phyloP scores from a whole-genome alignment of 92 coral and sea anemone species.

The Paramuricea clavata region DNA sequence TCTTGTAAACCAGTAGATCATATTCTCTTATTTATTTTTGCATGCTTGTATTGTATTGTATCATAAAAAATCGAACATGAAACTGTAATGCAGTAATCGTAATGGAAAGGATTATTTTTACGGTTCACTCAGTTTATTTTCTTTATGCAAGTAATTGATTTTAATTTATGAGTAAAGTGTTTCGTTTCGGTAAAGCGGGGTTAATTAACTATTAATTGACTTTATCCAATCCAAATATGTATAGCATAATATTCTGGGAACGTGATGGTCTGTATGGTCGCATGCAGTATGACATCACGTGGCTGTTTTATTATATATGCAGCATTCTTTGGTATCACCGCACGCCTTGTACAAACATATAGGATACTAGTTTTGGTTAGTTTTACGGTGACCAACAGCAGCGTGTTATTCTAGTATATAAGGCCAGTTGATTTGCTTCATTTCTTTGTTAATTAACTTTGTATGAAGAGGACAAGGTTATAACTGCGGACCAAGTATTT shows the following conservation, averaged over 20 bases:
- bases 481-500: not conserved
- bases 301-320: not conserved
- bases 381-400: not conserved
- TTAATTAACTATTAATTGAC: not conserved
- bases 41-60: no score
- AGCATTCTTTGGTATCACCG: not conserved
- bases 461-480: not conserved
- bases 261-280: not conserved
- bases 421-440: not conserved
- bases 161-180: no score
- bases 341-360: constrained; percentile 5
- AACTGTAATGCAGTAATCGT: no score
- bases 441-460: not conserved
- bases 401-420: not conserved
- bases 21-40: no score
- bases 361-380: not conserved
- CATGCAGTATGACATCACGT: not conserved
- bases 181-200: no score
- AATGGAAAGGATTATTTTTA: no score
- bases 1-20: no score
- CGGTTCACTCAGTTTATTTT: no score
- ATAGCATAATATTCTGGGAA: no score
- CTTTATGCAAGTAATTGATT: no score
- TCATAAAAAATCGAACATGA: no score
- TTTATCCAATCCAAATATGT: not conserved